Evolutionary conservation across 64 coral and sea anemone genomes (phyloP).

Genomic region (Orbicella faveolata): DNA sequence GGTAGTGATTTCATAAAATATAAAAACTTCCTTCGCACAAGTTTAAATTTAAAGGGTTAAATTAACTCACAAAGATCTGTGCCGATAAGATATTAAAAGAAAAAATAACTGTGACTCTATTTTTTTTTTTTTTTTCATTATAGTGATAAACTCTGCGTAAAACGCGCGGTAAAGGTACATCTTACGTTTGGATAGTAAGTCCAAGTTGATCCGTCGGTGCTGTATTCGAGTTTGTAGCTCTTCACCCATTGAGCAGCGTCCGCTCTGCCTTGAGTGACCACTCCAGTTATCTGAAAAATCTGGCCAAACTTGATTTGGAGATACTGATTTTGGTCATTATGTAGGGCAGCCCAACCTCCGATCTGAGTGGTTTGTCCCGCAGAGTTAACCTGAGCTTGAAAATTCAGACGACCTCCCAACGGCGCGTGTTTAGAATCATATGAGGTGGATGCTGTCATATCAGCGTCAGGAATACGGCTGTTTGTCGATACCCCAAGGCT

Average conservation of each 20-base stretch:
- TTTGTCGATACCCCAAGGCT: slow-evolving; percentile 40
- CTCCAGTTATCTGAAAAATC: slow-evolving; percentile 58
- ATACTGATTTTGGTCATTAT: slow-evolving; percentile 46
- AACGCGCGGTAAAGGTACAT: too few relatives aligned
- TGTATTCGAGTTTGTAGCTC: slow-evolving; percentile 49
- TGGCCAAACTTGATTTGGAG: slow-evolving; percentile 52
- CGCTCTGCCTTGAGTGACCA: slow-evolving; percentile 70
- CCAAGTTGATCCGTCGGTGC: slow-evolving; percentile 39
- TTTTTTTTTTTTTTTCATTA: too few relatives aligned
- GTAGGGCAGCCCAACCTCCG: slow-evolving; percentile 57
- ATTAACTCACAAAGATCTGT: too few relatives aligned
- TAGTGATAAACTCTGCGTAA: too few relatives aligned
- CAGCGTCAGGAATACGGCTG: slow-evolving; percentile 23
- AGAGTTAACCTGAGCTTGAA: slow-evolving; percentile 8
- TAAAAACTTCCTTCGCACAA: too few relatives aligned
- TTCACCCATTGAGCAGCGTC: slow-evolving; percentile 60
- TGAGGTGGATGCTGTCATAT: slow-evolving; percentile 62
- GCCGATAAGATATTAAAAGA: too few relatives aligned
- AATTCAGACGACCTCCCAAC: slow-evolving; percentile 47
- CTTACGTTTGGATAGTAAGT: slow-evolving; percentile 33
- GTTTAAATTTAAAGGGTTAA: too few relatives aligned
- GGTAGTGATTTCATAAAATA: too few relatives aligned
- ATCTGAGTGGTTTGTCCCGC: not conserved
- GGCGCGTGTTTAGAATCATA: not conserved
- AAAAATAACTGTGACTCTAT: too few relatives aligned